Conservation (phyloP, 2,113 vertebrate genomes). For the Triplophysa dalaica region DNA sequence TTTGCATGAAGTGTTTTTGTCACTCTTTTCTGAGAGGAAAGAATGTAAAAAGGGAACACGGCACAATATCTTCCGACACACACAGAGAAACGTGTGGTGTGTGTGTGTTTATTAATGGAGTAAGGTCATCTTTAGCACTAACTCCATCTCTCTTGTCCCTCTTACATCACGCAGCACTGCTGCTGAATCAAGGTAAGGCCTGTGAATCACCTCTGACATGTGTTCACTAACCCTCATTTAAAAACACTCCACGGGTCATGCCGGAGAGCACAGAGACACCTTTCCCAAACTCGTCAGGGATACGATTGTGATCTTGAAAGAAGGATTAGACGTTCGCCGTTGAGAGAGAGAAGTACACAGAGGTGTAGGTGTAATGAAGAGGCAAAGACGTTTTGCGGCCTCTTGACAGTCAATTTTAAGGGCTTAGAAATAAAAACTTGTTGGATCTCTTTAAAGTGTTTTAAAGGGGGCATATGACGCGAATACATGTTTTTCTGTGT, state of each 20-base stretch:
- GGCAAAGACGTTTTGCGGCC: no score
- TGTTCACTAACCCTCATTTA: neutral
- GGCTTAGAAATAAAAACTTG: no score
- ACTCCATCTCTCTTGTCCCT: constrained; percentile 51
- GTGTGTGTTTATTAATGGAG: constrained; percentile 33
- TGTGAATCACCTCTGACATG: neutral
- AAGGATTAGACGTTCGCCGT: neutral
- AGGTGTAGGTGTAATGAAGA: neutral
- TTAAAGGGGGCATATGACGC: no score
- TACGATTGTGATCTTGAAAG: neutral
- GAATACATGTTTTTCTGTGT: no score
- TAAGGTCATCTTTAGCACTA: constrained; percentile 40
- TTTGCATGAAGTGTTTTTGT: no score
- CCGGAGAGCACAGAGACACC: neutral
- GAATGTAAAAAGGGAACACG: neutral
- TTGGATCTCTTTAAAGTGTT: no score
- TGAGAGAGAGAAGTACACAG: neutral
- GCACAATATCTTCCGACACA: neutral
- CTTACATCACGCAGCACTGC: constrained; percentile 73
- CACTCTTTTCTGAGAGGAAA: no score
- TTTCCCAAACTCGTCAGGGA: neutral
- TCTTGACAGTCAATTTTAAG: no score
- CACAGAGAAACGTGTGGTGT: neutral
- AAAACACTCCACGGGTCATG: neutral
- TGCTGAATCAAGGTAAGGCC: constrained; percentile 85